These are phyloP conservation scores for Allophyes oxyacanthae DNA, from an alignment of 2,888 invertebrate genomes.

Conservation along the genomic window DNA sequence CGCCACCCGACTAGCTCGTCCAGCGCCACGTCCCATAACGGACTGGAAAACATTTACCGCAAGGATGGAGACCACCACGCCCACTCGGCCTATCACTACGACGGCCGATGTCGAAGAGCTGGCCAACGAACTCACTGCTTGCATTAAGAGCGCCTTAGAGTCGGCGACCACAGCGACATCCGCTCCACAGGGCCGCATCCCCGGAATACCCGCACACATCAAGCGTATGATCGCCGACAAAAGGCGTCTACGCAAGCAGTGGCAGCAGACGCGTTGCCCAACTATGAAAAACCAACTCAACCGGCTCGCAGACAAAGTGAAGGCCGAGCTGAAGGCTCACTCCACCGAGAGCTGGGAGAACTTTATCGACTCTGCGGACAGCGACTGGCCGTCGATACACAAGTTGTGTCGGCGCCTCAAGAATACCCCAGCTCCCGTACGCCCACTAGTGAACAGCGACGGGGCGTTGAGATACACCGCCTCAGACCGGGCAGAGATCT, in stretches of 20 bases:
- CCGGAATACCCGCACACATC: background rate
- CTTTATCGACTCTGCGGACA: background rate
- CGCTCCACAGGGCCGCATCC: background rate
- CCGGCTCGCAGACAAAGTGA: background rate
- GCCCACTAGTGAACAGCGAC: too few relatives aligned
- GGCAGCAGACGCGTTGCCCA: background rate
- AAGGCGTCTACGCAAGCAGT: background rate
- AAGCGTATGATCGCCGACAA: background rate
- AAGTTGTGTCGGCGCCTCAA: background rate
- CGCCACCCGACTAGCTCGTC: background rate
- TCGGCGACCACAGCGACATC: conserved; percentile 5
- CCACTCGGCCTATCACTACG: background rate
- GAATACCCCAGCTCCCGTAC: conserved; percentile 4
- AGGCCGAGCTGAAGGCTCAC: conserved; percentile 1
- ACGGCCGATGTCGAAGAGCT: background rate
- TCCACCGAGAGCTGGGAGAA: conserved; percentile 1
- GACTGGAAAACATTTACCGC: background rate
- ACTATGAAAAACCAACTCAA: background rate
- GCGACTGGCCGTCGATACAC: conserved; percentile 7
- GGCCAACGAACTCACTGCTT: conserved; percentile 36
- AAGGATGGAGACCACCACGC: background rate
- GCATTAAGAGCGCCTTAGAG: background rate
- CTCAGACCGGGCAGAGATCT: too few relatives aligned
- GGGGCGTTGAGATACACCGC: too few relatives aligned
- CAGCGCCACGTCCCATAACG: background rate